These are phyloP conservation scores for Atta texana DNA, from an alignment of 1,140 invertebrate species.

Conservation along the genomic window DNA sequence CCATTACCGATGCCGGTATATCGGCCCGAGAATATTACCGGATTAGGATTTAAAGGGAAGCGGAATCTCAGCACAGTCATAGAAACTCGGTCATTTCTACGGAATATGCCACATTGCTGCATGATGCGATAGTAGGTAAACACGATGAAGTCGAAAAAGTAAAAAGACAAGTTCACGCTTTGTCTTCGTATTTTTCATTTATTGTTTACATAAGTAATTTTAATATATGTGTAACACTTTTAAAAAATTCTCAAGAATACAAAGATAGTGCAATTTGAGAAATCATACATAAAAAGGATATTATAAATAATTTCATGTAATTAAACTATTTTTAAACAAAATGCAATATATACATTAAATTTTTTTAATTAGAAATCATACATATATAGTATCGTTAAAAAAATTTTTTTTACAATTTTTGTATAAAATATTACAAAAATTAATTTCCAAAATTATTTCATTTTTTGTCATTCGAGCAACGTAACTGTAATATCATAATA, in stretches of 20 bases:
- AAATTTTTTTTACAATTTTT: not conserved
- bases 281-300: not conserved
- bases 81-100: slow-evolving; percentile 53
- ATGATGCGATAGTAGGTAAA: not conserved
- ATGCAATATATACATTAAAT: not conserved
- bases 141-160: slow-evolving; percentile 1
- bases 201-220: not conserved
- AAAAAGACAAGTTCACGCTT: not conserved
- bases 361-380: not conserved
- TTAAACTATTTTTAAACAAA: not conserved
- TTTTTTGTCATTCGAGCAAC: not conserved
- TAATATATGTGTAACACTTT: not conserved
- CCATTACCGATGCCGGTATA: slow-evolving; percentile 73
- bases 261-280: not conserved
- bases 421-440: not conserved
- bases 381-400: not conserved
- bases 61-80: slow-evolving; percentile 25
- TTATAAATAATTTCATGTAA: not conserved
- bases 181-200: not conserved
- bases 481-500: not conserved
- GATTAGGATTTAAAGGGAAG: slow-evolving; percentile 71
- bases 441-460: not conserved
- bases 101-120: slow-evolving; percentile 22
- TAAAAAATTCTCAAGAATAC: not conserved
- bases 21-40: slow-evolving; percentile 69